A percentile compares a stretch with the other conserved stretches of the same genome.
Conservation (phyloP, 2,797 vertebrate genomes). For the Allobates femoralis region DNA sequence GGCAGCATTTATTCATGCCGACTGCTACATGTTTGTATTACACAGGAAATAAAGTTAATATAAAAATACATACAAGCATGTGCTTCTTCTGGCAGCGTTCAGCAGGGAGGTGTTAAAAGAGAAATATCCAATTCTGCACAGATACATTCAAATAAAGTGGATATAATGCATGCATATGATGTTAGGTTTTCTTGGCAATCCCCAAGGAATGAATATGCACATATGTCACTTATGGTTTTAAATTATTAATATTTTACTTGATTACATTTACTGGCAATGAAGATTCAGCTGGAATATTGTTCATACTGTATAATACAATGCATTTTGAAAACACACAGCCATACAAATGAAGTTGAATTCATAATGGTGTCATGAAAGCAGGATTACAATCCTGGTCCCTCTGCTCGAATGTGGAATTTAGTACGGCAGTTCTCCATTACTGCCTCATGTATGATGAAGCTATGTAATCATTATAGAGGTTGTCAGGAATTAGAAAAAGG, state of each 20-base stretch:
- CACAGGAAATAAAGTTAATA: not conserved
- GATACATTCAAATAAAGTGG: not conserved
- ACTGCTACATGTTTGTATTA: not conserved
- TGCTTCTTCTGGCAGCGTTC: not conserved
- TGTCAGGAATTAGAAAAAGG: too few species aligned
- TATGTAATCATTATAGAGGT: too few species aligned
- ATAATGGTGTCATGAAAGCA: not conserved
- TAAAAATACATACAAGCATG: not conserved
- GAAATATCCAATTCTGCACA: not conserved
- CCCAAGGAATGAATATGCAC: not conserved
- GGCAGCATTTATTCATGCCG: not conserved
- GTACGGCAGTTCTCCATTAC: too few species aligned
- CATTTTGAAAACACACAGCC: not conserved
- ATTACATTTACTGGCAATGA: slow-evolving; percentile 1
- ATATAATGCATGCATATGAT: not conserved
- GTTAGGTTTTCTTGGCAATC: not conserved
- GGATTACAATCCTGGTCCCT: not conserved
- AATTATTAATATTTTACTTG: not conserved
- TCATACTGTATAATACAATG: not conserved
- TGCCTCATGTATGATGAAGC: too few species aligned
- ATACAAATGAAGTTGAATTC: not conserved
- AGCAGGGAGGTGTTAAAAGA: not conserved
- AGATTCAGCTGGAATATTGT: not conserved
- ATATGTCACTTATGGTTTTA: not conserved
- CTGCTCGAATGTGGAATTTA: not conserved